phyloP scores from a whole-genome alignment of 1,140 invertebrate species.

The Solenopsis fugax region DNA sequence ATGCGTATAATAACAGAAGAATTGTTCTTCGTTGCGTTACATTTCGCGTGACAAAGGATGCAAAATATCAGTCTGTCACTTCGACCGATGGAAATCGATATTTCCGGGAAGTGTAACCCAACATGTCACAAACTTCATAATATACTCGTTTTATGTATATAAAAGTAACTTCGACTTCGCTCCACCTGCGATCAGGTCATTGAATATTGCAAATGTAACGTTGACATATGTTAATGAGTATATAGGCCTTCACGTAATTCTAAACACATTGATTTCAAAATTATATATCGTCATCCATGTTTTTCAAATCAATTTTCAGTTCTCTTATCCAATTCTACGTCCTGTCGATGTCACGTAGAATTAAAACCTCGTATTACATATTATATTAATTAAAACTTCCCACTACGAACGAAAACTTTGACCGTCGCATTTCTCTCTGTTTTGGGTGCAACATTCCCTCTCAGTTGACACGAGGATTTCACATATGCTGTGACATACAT shows the following conservation, averaged over 20 bases:
- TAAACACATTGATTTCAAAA: not conserved
- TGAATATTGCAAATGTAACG: slow-evolving; percentile 33
- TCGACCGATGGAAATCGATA: slow-evolving; percentile 30
- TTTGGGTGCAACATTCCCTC: not conserved
- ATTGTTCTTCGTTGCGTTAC: slow-evolving; percentile 31
- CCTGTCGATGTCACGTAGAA: not conserved
- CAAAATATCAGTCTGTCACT: slow-evolving; percentile 11
- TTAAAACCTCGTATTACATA: not conserved
- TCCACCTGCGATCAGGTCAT: not conserved
- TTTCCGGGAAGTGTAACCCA: slow-evolving; percentile 41
- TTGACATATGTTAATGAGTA: not conserved
- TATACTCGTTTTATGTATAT: slow-evolving; percentile 17
- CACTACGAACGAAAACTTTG: not conserved
- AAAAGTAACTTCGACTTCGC: slow-evolving; percentile 24
- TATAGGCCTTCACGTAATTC: not conserved
- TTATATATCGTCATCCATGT: not conserved
- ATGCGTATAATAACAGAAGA: slow-evolving; percentile 11
- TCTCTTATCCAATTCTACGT: not conserved
- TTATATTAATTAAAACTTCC: not conserved
- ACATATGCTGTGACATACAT: slow-evolving; percentile 19
- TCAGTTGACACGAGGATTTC: slow-evolving; percentile 1
- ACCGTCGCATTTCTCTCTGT: not conserved
- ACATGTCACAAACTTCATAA: slow-evolving; percentile 39
- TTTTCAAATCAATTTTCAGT: not conserved
- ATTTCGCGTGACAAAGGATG: not conserved